Base-by-base conservation (phyloP, 2,888 invertebrate genomes). In the Smittia sp. region DNA sequence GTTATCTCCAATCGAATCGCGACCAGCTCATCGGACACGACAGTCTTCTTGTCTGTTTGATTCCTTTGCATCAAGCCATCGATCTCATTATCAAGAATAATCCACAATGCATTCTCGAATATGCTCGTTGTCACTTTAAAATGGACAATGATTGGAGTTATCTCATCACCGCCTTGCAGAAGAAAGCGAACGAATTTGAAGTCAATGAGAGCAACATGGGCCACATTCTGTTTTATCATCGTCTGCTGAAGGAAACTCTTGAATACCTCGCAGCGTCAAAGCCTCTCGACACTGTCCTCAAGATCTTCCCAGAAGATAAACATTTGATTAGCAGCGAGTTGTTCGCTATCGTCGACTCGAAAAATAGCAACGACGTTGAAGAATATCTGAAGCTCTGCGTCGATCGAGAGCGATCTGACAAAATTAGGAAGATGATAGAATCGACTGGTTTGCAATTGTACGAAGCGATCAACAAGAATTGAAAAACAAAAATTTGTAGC, bases 391-490 rank as follows among this genome's bases (percentile, higher is more conserved):
- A 80, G 41, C 81, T 83, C 39, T 85, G 85, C 62, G 86, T 86
- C 74, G 85, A 86, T 75, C 85, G 86, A 41, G 86, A 86, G 77
- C 86, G 87, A 74, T 87, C 87, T 22, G 85, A 87, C 77, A 86
- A 87, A 75, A 82, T 88, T 70, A 84, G 85, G 75, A 84, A 86
- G 54, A 84, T 88, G 80, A 86, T 87, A 63, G 85, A 85, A 76
- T 85, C 85, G 6, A 87, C 87, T 32, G 87, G 87, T 62, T 85
- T 86, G 75, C 87, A 87, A 78, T 79, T 87, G 32, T 82, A 81
- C 38, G 82, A 82, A 77, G 67, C 78, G 75, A 58, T 78, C 78
- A 24, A 74, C 74, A 72, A 72, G 38, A 27, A 32, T 22, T 58
- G 18, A 58, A 32, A 9, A 32, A 32, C 32, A 3, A 32, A 32